Percentiles rank a stretch among this genome's conserved stretches.
Conservation (phyloP, 2,113 vertebrate genomes). For the Lethenteron reissneri region DNA sequence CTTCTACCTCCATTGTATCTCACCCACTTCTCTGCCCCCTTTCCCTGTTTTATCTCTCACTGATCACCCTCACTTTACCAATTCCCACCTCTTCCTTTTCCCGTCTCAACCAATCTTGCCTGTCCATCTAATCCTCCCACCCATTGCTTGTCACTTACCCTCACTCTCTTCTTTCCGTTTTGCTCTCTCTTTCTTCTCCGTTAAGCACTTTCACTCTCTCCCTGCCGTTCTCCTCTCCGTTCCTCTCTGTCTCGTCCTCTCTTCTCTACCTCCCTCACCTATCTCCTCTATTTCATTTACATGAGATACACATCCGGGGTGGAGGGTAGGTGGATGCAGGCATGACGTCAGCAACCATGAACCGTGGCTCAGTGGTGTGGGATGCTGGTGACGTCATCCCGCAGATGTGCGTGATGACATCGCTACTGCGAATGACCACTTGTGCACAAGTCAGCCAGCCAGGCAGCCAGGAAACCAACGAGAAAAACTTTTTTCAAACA, state of each 20-base stretch:
- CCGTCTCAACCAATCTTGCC: too few species aligned
- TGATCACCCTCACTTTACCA: background rate
- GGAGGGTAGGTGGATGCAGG: too few species aligned
- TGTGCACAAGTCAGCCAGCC: too few species aligned
- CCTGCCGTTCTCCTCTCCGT: background rate
- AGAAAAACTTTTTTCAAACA: too few species aligned
- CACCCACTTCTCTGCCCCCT: background rate
- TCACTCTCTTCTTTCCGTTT: background rate
- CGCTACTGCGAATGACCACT: too few species aligned
- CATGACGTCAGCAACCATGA: too few species aligned
- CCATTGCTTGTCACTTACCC: background rate
- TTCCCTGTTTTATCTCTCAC: background rate
- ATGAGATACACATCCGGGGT: too few species aligned
- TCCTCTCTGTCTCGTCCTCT: background rate
- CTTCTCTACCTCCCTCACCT: background rate
- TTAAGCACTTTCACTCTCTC: background rate
- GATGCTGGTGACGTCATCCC: too few species aligned
- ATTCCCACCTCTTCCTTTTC: background rate
- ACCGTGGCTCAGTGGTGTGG: too few species aligned
- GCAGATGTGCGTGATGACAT: too few species aligned
- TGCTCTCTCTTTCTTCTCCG: background rate
- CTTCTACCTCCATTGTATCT: background rate
- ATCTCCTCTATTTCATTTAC: background rate
- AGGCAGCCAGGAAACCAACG: too few species aligned
- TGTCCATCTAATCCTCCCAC: too few species aligned